Conservation (phyloP, 2,113 vertebrate species). For the Tragelaphus strepsiceros region DNA sequence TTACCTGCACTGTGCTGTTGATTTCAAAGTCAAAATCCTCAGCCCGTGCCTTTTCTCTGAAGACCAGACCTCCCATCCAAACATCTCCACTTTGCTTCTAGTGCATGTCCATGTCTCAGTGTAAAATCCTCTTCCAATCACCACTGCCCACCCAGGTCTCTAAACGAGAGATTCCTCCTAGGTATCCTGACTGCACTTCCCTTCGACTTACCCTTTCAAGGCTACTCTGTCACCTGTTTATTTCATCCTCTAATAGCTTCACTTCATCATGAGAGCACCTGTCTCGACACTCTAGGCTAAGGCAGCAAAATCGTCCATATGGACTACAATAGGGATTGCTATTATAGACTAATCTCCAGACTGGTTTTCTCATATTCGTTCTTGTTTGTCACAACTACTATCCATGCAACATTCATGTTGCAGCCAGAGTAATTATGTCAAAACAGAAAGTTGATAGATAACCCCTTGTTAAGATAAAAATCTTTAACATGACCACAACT, state of each 20-base stretch:
- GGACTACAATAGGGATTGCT: neutral
- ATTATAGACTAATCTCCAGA: neutral
- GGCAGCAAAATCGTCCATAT: neutral
- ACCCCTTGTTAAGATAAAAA: neutral
- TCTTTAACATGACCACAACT: neutral
- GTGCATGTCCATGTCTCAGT: neutral
- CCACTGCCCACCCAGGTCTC: neutral
- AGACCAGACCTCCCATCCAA: neutral
- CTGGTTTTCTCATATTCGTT: neutral
- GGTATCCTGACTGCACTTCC: neutral
- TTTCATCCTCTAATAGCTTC: neutral
- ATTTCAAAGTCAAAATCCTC: neutral
- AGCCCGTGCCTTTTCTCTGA: neutral
- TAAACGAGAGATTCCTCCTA: neutral
- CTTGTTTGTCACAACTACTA: neutral
- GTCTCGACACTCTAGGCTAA: neutral
- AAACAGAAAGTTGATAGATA: neutral
- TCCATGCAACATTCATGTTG: neutral
- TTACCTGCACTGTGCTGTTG: neutral
- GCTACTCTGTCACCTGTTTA: neutral
- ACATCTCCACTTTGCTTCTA: neutral
- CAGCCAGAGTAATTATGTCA: neutral
- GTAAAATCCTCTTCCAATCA: neutral
- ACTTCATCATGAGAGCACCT: neutral
- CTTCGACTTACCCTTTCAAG: neutral